Conservation (phyloP, 2,888 invertebrate genomes). For the Heteromurus nitidus region DNA sequence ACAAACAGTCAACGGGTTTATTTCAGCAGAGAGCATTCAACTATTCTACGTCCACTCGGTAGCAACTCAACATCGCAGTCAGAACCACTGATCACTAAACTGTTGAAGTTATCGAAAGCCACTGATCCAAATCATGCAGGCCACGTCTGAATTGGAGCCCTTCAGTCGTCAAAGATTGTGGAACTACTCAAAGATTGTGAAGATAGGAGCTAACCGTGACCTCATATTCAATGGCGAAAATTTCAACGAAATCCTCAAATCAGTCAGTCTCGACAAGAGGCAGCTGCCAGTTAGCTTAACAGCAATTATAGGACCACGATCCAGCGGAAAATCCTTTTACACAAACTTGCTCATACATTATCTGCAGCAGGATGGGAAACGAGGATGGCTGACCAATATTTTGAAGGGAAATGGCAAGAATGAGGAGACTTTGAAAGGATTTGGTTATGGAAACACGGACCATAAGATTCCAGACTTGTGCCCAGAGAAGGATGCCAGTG, state of each 20-base stretch:
- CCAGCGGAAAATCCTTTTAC: slow-evolving; percentile 10
- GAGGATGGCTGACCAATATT: background rate
- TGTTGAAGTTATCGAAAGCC: too few species aligned
- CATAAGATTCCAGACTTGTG: too few species aligned
- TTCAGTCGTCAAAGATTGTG: too few species aligned
- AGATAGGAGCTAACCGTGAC: background rate
- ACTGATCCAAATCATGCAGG: too few species aligned
- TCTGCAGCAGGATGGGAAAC: background rate
- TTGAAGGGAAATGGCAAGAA: background rate
- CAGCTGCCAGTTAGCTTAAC: background rate
- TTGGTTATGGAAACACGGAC: background rate
- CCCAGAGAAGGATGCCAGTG: background rate
- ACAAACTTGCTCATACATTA: slow-evolving; percentile 14
- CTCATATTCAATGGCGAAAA: background rate
- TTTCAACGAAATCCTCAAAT: background rate
- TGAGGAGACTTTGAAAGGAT: background rate
- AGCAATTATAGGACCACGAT: background rate
- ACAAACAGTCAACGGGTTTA: too few species aligned
- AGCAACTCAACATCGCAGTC: too few species aligned
- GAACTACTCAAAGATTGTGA: too few species aligned
- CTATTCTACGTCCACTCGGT: too few species aligned
- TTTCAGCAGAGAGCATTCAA: too few species aligned
- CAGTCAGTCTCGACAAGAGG: background rate
- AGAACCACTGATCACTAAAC: too few species aligned
- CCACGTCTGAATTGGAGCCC: too few species aligned